A percentile compares a stretch with the other conserved stretches of the same genome.
These are phyloP conservation scores for Acipenser transmontanus DNA, from an alignment of 2,797 vertebrate species.

Conservation along the genomic window DNA sequence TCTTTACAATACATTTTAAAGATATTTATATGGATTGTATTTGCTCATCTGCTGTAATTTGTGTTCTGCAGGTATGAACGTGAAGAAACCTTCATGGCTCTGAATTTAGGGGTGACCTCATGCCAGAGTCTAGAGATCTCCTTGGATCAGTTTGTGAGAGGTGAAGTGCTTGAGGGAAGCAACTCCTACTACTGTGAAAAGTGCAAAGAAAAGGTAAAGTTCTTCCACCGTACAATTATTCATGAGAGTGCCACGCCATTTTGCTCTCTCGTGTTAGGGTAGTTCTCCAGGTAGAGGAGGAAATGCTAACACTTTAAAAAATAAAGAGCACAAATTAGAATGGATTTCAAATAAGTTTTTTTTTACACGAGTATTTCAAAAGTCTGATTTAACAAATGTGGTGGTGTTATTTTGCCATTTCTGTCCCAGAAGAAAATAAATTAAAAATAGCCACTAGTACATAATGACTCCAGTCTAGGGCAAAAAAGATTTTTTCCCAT, in stretches of 20 bases:
- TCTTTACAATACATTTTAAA: no score
- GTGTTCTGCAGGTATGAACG: constrained; percentile 76
- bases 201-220: constrained; percentile 92
- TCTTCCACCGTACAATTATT: no score
- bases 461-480: no score
- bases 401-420: background rate
- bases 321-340: no score
- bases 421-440: no score
- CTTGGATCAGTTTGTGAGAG: constrained; percentile 95
- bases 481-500: no score
- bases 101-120: constrained; percentile 94
- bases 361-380: no score
- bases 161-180: constrained; percentile 94
- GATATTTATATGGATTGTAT: background rate
- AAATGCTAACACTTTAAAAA: constrained; percentile 61
- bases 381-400: no score
- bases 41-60: background rate
- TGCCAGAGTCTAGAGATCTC: constrained; percentile 97
- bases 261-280: no score
- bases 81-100: constrained; percentile 95
- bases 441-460: no score
- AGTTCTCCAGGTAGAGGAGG: constrained; percentile 42
- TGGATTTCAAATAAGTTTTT: no score
- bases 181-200: constrained; percentile 98
- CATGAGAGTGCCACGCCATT: no score